Conservation (phyloP, 1,140 invertebrate species). For the Bicyclus anynana region DNA sequence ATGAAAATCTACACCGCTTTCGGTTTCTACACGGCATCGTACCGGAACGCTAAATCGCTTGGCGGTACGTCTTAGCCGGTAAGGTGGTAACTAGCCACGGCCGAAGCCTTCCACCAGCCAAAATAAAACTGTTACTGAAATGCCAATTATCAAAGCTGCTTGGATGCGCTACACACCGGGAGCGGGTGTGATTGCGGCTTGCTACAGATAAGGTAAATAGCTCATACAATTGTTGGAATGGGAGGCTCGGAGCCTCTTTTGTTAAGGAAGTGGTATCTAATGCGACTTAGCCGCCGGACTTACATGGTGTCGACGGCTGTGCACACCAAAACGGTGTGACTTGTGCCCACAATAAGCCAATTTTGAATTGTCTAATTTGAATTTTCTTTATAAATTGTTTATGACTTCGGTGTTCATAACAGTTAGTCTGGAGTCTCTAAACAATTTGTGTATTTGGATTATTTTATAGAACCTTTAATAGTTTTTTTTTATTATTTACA, state of each 20-base stretch:
- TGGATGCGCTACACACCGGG: conserved; percentile 29
- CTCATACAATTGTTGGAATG: conserved; percentile 73
- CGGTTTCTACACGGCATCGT: too few species aligned
- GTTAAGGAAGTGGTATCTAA: conserved; percentile 69
- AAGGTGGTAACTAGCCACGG: too few species aligned
- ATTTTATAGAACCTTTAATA: too few species aligned
- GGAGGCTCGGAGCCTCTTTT: conserved; percentile 62
- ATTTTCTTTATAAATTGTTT: conserved; percentile 29
- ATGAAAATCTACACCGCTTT: too few species aligned
- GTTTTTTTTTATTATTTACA: too few species aligned
- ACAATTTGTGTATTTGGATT: too few species aligned
- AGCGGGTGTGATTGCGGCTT: conserved; percentile 59
- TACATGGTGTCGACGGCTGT: conserved; percentile 66
- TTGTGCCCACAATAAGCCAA: conserved; percentile 16
- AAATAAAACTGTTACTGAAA: not conserved
- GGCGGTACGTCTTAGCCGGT: too few species aligned
- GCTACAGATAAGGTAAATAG: conserved; percentile 74
- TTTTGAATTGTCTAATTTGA: conserved; percentile 38
- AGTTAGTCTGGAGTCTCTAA: too few species aligned
- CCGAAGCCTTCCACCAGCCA: too few species aligned
- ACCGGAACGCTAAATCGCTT: too few species aligned
- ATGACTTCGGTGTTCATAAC: not conserved
- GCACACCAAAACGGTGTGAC: conserved; percentile 34
- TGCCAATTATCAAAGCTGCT: conserved; percentile 43
- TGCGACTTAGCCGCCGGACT: conserved; percentile 58